These are phyloP conservation scores for Drosophila lutescens DNA, from an alignment of 2,888 invertebrate genomes.

Conservation along the genomic window DNA sequence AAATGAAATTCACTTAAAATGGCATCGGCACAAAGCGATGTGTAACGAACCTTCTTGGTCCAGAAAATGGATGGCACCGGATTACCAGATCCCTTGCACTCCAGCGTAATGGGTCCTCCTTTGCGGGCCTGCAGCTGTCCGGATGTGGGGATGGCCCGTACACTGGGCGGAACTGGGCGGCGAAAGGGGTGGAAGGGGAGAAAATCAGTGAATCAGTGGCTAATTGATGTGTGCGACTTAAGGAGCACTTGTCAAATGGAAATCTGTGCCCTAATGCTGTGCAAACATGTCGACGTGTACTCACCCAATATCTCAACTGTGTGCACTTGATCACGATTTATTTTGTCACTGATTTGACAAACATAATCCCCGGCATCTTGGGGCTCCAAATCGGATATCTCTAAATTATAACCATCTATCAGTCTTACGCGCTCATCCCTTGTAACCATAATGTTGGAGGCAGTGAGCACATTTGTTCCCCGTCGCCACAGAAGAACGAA, in stretches of 20 bases:
- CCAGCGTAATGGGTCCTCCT: conserved; percentile 88
- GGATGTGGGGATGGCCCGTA: conserved; percentile 88
- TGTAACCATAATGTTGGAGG: conserved; percentile 89
- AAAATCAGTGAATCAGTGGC: conserved; percentile 27
- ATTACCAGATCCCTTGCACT: conserved; percentile 89
- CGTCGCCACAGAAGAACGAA: conserved; percentile 89
- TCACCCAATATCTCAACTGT: conserved; percentile 88
- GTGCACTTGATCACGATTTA: conserved; percentile 89
- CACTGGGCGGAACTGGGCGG: conserved; percentile 87
- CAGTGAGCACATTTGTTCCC: conserved; percentile 89
- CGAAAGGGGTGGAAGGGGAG: not conserved
- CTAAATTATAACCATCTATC: conserved; percentile 89
- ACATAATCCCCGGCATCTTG: conserved; percentile 89
- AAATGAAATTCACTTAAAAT: conserved; percentile 50
- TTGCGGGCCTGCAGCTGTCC: conserved; percentile 88
- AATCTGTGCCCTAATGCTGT: conserved; percentile 30
- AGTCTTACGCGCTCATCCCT: conserved; percentile 88
- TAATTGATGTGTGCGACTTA: conserved; percentile 27
- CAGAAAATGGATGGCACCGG: conserved; percentile 90
- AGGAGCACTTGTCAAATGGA: conserved; percentile 39
- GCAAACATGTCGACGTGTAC: conserved; percentile 57
- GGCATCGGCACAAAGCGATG: conserved; percentile 17
- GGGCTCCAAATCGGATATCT: conserved; percentile 89
- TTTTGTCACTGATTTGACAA: conserved; percentile 89
- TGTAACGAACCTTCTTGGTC: conserved; percentile 84